A percentile compares a stretch with the other conserved stretches of the same genome.
phyloP scores from a whole-genome alignment of 2,113 vertebrate species.

The Heterotis niloticus region DNA sequence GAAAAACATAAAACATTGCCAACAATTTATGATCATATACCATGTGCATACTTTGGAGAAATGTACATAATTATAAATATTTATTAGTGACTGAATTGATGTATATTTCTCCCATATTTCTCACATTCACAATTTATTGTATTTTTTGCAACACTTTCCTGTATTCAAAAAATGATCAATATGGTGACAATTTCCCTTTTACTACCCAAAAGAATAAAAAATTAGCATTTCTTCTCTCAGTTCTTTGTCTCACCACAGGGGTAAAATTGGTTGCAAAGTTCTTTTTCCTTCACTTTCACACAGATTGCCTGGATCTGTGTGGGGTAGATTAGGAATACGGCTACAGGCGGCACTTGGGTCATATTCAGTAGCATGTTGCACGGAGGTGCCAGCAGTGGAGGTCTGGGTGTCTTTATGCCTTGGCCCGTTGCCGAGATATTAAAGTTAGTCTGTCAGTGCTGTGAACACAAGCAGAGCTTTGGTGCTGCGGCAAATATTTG shows the following conservation, averaged over 20 bases:
- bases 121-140: too few species aligned
- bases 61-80: too few species aligned
- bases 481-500: conserved; percentile 64
- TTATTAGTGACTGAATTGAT: too few species aligned
- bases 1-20: too few species aligned
- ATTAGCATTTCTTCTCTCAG: background rate
- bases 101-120: too few species aligned
- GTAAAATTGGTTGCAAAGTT: background rate
- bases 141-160: too few species aligned
- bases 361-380: conserved; percentile 50
- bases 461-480: conserved; percentile 46
- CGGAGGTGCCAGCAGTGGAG: conserved; percentile 54
- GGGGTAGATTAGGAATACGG: background rate
- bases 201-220: background rate
- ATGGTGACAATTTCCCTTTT: too few species aligned
- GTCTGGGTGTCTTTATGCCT: conserved; percentile 55
- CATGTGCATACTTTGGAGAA: too few species aligned
- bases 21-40: too few species aligned
- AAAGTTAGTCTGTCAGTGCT: conserved; percentile 52
- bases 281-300: background rate
- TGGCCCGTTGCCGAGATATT: conserved; percentile 51
- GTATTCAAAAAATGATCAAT: too few species aligned
- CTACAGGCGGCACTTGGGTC: conserved; percentile 45
- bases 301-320: background rate
- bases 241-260: background rate